These are phyloP conservation scores for Helicolenus hilgendorfi DNA, from an alignment of 2,797 vertebrate genomes.

Conservation along the genomic window DNA sequence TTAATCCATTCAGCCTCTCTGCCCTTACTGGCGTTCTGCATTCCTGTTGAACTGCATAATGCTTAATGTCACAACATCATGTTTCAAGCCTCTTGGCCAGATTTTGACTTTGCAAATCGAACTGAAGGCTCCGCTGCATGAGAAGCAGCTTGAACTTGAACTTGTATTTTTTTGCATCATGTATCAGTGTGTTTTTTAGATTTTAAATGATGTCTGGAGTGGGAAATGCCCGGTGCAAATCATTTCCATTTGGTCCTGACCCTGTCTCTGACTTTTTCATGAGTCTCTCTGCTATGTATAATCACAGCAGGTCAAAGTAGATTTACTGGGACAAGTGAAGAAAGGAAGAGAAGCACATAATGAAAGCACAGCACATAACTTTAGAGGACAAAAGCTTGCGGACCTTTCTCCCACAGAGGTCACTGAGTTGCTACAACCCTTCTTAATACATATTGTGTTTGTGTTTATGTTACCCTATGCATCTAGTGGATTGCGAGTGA, in stretches of 20 bases:
- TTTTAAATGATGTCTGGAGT: conserved; percentile 50
- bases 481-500: conserved; percentile 40
- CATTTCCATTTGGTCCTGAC: conserved; percentile 62
- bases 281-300: conserved; percentile 36
- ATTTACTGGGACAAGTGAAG: conserved; percentile 60
- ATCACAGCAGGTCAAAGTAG: conserved; percentile 64
- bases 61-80: conserved; percentile 8
- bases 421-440: background rate
- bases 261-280: conserved; percentile 59
- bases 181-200: conserved; percentile 50
- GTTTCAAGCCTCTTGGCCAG: conserved; percentile 2
- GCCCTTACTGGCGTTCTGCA: background rate
- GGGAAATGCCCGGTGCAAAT: conserved; percentile 61
- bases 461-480: conserved; percentile 16
- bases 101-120: background rate
- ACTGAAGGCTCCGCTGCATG: background rate
- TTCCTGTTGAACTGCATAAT: background rate
- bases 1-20: conserved; percentile 6
- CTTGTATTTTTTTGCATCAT: background rate
- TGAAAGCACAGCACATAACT: conserved; percentile 44
- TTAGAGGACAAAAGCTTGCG: conserved; percentile 32
- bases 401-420: conserved; percentile 31
- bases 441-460: conserved; percentile 10
- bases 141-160: conserved; percentile 11
- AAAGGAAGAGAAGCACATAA: conserved; percentile 56